phyloP scores from a whole-genome alignment of 2,888 invertebrate genomes.

The Chrysolina americana region DNA sequence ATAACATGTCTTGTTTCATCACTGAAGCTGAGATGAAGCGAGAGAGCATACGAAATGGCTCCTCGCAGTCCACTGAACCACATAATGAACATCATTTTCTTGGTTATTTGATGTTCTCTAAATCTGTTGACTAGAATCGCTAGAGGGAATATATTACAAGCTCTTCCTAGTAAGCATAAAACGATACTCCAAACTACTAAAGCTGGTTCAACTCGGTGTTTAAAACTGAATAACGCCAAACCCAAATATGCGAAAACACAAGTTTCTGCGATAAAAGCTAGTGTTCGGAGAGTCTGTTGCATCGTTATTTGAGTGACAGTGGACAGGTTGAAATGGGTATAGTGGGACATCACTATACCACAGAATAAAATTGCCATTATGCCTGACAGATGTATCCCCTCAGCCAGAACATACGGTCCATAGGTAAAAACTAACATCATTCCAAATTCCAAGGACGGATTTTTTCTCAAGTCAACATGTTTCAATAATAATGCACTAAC shows the following conservation, averaged over 20 bases:
- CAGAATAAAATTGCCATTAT: slow-evolving; percentile 99
- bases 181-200: slow-evolving; percentile 96
- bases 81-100: slow-evolving; percentile 99
- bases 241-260: slow-evolving; percentile 99
- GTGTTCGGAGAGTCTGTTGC: slow-evolving; percentile 98
- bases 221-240: slow-evolving; percentile 93
- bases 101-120: slow-evolving; percentile 96
- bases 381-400: slow-evolving; percentile 83
- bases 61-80: slow-evolving; percentile 98
- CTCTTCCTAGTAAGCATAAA: slow-evolving; percentile 92
- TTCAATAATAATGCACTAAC: slow-evolving; percentile 93
- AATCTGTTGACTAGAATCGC: slow-evolving; percentile 95
- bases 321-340: slow-evolving; percentile 98
- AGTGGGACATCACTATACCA: slow-evolving; percentile 99
- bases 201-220: slow-evolving; percentile 92
- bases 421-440: slow-evolving; percentile 99
- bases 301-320: slow-evolving; percentile 99
- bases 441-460: slow-evolving; percentile 98
- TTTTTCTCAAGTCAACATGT: slow-evolving; percentile 95
- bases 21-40: slow-evolving; percentile 93
- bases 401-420: slow-evolving; percentile 97
- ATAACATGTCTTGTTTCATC: slow-evolving; percentile 96
- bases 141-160: slow-evolving; percentile 96
- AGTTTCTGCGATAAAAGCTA: slow-evolving; percentile 98
- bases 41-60: slow-evolving; percentile 97